Percentiles rank a stretch among this genome's conserved stretches.
Evolutionary conservation across 1,140 invertebrate genomes (phyloP).

Genomic region (Hydropsyche tenuis): DNA sequence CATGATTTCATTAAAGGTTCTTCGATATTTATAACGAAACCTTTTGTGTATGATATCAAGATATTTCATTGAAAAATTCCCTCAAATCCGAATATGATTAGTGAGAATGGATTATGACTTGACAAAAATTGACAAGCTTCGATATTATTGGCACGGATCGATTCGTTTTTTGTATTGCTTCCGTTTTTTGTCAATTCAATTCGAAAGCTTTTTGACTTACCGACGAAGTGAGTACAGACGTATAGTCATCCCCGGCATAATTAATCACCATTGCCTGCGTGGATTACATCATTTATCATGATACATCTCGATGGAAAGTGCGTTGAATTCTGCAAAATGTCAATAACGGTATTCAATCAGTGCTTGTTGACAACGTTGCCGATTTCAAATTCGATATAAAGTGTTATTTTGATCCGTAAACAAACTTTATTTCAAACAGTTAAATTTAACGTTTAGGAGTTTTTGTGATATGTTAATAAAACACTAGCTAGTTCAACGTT

Average conservation of each 20-base stretch:
- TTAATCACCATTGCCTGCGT: not conserved
- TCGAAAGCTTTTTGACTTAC: conserved; percentile 22
- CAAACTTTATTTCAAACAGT: not conserved
- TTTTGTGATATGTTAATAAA: too few relatives aligned
- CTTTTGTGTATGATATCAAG: too few relatives aligned
- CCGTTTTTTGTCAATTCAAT: conserved; percentile 13
- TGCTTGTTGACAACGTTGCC: conserved; percentile 7
- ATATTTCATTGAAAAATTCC: too few relatives aligned
- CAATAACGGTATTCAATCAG: conserved; percentile 2
- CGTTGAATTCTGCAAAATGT: conserved; percentile 11
- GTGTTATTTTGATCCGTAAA: too few relatives aligned
- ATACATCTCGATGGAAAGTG: conserved; percentile 9
- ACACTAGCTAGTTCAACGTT: too few relatives aligned
- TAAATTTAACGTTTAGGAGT: not conserved
- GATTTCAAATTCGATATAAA: not conserved
- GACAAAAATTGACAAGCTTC: not conserved
- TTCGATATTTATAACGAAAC: too few relatives aligned
- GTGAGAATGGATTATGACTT: too few relatives aligned
- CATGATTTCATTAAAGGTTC: too few relatives aligned
- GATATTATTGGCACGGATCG: not conserved
- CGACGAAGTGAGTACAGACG: conserved; percentile 4
- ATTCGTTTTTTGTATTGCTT: not conserved
- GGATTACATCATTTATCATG: conserved; percentile 24
- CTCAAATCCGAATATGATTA: too few relatives aligned
- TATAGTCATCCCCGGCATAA: conserved; percentile 6